These are phyloP conservation scores for Nasalis larvatus DNA, from an alignment of 2,113 vertebrate genomes.

Conservation along the genomic window DNA sequence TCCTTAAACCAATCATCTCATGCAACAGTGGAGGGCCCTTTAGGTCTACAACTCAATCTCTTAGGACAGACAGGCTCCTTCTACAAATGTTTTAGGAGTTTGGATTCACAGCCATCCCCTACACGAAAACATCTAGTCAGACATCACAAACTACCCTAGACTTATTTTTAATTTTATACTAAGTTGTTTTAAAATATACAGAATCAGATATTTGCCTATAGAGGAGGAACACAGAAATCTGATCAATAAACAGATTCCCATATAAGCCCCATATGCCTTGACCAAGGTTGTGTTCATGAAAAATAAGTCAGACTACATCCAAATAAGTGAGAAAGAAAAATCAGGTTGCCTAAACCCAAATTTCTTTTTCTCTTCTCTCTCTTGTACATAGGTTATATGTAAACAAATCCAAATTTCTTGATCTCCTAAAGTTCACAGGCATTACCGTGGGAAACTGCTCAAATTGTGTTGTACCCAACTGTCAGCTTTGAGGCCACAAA, in stretches of 20 bases:
- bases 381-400: too few species aligned
- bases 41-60: slow-evolving; percentile 81
- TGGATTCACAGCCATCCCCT: neutral
- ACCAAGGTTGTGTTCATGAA: neutral
- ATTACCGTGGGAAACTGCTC: neutral
- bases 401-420: neutral
- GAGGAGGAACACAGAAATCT: neutral
- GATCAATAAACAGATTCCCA: neutral
- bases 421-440: neutral
- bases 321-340: neutral
- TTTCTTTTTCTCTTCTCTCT: neutral
- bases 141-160: neutral
- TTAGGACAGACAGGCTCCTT: slow-evolving; percentile 63
- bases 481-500: neutral
- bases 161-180: neutral
- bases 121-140: neutral
- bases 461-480: neutral
- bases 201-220: neutral
- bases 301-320: neutral
- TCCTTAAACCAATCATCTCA: slow-evolving; percentile 85
- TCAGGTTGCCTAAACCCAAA: neutral
- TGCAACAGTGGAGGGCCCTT: slow-evolving; percentile 76
- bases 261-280: neutral
- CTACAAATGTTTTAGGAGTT: slow-evolving; percentile 62
- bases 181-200: neutral